Evolutionary conservation across 2,888 invertebrate species (phyloP), one percentile per base, ranked within the genome.

Genomic region (Synanthedon tipuliformis): DNA sequence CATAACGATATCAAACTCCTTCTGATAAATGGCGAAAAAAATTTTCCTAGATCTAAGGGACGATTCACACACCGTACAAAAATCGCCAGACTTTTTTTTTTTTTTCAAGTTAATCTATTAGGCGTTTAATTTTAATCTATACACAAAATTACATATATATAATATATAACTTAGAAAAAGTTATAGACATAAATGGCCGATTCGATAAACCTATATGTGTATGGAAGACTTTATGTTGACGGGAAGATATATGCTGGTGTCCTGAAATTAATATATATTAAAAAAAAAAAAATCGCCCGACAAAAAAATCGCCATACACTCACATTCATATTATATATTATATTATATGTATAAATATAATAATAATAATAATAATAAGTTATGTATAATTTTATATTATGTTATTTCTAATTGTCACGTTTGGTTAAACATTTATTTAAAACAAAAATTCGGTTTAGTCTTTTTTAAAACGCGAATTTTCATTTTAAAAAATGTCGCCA

Each of bases 341-440:
- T 51, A 56, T 54, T 34, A 50, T 52, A 48, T 51, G 12, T 40
- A n/a, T 51, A 34, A 34, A 34, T 34, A 34, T 34, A 34, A 34
- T 34, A 34, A 34, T 34, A 27, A 27, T 27, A n/a, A n/a, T n/a
- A 34, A 34, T 34, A 34, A 34, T 34, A 10, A 34, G 34, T n/a
- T 16, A 23, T 50, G 18, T 18, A 27, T 16, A 23, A 50, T n/a
- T 50, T 50, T 50, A 50, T 12, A 16, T 23, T 50, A 23, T 50
- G 3, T 16, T 50, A 51, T 58, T 55, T 56, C 58, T 50, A 53
- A 56, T 54, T 57, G 62, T 45, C 51, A 1, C 58, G 61, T 61
- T 53, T 57, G 57, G 57, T 63, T 63, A 61, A 34, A 63, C 63
- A 62, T 65, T n/a, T n/a, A 60, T 58, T 50, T 53, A 60, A 57